These are phyloP conservation scores for Xanthorhoe spadicearia DNA, from an alignment of 2,888 invertebrate species.

Conservation along the genomic window DNA sequence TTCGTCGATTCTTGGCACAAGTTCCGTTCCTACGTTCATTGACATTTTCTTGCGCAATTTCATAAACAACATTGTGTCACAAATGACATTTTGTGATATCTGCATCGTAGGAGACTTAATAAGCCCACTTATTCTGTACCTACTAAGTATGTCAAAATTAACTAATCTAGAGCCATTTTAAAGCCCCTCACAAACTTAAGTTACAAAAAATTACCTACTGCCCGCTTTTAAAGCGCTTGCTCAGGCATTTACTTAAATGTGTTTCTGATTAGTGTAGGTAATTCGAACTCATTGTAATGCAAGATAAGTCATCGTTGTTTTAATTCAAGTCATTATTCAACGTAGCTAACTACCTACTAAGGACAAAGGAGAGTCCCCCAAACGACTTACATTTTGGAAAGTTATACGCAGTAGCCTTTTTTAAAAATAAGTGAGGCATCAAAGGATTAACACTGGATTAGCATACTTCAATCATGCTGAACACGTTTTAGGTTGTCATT, in stretches of 20 bases:
- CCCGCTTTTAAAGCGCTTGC: not conserved
- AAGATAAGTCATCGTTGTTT: not conserved
- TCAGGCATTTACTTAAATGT: not conserved
- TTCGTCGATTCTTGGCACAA: conserved; percentile 50
- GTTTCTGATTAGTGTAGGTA: not conserved
- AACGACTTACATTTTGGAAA: no score
- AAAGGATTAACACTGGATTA: not conserved
- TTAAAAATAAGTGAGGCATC: no score
- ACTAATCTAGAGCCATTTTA: not conserved
- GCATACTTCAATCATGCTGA: no score
- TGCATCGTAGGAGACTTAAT: conserved; percentile 1
- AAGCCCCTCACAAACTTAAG: not conserved
- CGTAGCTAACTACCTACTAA: no score
- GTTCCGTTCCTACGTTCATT: conserved; percentile 50
- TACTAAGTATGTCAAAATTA: not conserved
- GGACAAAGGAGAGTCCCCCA: no score
- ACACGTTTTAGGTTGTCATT: no score
- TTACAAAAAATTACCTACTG: not conserved
- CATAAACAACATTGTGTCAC: conserved; percentile 19
- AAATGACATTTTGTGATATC: conserved; percentile 24
- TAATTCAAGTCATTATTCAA: not conserved
- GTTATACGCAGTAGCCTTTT: no score
- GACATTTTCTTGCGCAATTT: conserved; percentile 50
- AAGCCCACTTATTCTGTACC: not conserved
- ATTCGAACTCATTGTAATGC: not conserved